Evolutionary conservation across 1,140 invertebrate species (phyloP), one percentile per base, ranked within the genome.

Genomic region (Phortica variegata): DNA sequence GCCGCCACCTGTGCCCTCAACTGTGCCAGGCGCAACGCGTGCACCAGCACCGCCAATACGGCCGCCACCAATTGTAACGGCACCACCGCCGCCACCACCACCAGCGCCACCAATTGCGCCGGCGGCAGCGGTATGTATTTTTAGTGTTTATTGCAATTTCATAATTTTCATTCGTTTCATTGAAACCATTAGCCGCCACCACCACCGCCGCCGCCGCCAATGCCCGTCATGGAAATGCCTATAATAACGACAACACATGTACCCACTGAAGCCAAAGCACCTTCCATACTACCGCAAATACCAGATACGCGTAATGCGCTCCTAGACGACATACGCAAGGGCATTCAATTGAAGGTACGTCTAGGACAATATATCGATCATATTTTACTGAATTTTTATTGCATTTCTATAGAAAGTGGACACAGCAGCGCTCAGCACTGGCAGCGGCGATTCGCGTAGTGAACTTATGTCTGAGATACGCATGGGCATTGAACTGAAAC

Each of bases 401-500:
- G 19, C 65, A n/a, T n/a, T n/a, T n/a, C n/a, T n/a, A n/a, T n/a
- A 86, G 83, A 82, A 83, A 63, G 80, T 86, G 17, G 84, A 85
- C 43, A 78, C 79, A 16, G 69, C 74, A 8, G 78, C 76, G 55
- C 53, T 51, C 15, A 47, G 77, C 65, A 60, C 66, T 56, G 43
- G 58, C 52, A 54, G 60, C 34, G 53, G 52, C 39, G 82, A 86
- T 57, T 70, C 82, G 5, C 79, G 89, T 56, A 85, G 82, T 60
- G 85, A 91, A 69, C 77, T 93, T 34, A 76, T 95, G 50, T 83
- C 83, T 62, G 85, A 91, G 68, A 95, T 94, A 57, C 79, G 88
- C 54, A 83, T 85, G 72, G 91, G 91, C 42, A 80, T 87, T 40
- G 82, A 85, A 50, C 76, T 96, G 29, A 87, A 85, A 74, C 82